Conservation (phyloP, 2,888 invertebrate species). For the Drosophila colorata region DNA sequence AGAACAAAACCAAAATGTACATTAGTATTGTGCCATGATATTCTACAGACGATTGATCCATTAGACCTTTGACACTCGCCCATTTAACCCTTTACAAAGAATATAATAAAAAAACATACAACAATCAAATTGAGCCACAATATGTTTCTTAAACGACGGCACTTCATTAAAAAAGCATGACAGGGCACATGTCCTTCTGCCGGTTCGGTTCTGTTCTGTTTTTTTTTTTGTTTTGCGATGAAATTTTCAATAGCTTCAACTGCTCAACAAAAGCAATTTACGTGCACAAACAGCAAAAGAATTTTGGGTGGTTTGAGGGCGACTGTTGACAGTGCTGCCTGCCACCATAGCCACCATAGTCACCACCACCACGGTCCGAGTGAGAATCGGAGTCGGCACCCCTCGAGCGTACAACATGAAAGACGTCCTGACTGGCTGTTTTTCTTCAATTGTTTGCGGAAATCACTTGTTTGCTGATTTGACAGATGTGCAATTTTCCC, state of each 20-base stretch:
- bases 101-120: conserved; percentile 30
- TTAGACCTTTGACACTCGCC: conserved; percentile 56
- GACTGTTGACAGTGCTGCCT: conserved; percentile 61
- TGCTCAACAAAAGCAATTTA: conserved; percentile 77
- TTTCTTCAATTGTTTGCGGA: conserved; percentile 80
- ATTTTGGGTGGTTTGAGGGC: conserved; percentile 46
- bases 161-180: conserved; percentile 82
- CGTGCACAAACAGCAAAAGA: conserved; percentile 74
- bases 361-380: conserved; percentile 23
- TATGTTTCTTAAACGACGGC: conserved; percentile 81
- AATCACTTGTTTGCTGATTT: conserved; percentile 82
- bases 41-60: conserved; percentile 51
- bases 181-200: conserved; percentile 63
- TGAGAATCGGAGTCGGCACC: conserved; percentile 22
- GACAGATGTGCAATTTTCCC: conserved; percentile 81
- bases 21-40: conserved; percentile 30
- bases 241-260: conserved; percentile 64
- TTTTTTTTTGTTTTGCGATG: conserved; percentile 22
- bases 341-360: conserved; percentile 33
- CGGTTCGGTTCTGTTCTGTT: conserved; percentile 18
- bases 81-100: conserved; percentile 68
- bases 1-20: conserved; percentile 13
- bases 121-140: conserved; percentile 75
- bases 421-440: conserved; percentile 68
- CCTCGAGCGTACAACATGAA: conserved; percentile 11